These are phyloP conservation scores for Lithodes maja DNA, from an alignment of 2,888 invertebrate genomes.

Conservation along the genomic window DNA sequence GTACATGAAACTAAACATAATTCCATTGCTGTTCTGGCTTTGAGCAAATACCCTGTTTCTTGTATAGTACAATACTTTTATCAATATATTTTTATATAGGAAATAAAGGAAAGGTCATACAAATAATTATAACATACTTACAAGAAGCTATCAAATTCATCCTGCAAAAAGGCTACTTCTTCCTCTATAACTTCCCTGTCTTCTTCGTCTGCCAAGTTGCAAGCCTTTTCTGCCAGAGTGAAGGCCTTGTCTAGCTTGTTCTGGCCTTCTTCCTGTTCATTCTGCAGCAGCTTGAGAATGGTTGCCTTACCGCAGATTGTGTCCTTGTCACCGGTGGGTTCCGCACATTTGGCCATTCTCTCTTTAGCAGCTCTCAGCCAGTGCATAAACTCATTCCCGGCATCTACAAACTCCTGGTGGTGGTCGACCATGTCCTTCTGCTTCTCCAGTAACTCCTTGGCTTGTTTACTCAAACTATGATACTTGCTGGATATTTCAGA, in stretches of 20 bases:
- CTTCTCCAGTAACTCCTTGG: conserved; percentile 90
- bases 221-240: conserved; percentile 90
- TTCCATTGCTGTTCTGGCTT: too few relatives aligned
- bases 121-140: conserved; percentile 75
- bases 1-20: too few relatives aligned
- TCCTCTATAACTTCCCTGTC: conserved; percentile 94
- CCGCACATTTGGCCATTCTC: conserved; percentile 91
- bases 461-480: conserved; percentile 90
- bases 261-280: conserved; percentile 88
- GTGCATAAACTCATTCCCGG: conserved; percentile 91
- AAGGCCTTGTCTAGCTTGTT: conserved; percentile 87
- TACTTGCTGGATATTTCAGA: conserved; percentile 94
- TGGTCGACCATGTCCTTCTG: conserved; percentile 93
- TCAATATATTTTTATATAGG: too few relatives aligned
- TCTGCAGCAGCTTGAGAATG: conserved; percentile 87
- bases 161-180: conserved; percentile 91
- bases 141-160: conserved; percentile 90
- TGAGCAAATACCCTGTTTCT: too few relatives aligned
- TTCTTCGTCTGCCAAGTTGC: conserved; percentile 87
- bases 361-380: conserved; percentile 96
- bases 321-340: conserved; percentile 94
- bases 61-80: too few relatives aligned
- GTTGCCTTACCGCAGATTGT: conserved; percentile 89
- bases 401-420: conserved; percentile 89
- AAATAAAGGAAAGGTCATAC: neutral